Percentiles rank a stretch among this genome's conserved stretches.
phyloP scores from a whole-genome alignment of 2,888 invertebrate genomes.

The Drosophila dives region DNA sequence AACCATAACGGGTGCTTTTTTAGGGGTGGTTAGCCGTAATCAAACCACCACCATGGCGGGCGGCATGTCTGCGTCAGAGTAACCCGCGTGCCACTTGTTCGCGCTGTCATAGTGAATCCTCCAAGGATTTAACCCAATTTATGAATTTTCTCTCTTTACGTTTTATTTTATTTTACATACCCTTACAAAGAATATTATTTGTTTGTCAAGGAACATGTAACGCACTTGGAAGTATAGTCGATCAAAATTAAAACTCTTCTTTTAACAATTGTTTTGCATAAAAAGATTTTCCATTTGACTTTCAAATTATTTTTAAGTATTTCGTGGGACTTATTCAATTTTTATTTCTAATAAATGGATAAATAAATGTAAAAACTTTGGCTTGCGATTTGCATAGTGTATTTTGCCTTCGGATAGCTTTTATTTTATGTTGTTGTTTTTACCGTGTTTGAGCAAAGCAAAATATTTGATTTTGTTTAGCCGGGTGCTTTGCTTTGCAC shows the following conservation, averaged over 20 bases:
- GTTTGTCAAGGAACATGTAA: background rate
- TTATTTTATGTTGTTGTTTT: slow-evolving; percentile 10
- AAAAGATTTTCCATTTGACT: background rate
- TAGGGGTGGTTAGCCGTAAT: slow-evolving; percentile 47
- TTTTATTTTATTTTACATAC: slow-evolving; percentile 20
- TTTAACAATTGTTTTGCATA: background rate
- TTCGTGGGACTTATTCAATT: background rate
- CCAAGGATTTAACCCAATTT: slow-evolving; percentile 83
- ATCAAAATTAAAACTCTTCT: background rate
- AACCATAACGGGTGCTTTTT: slow-evolving; percentile 32
- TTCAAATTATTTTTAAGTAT: background rate
- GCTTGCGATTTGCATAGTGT: background rate
- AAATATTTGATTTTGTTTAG: slow-evolving; percentile 78
- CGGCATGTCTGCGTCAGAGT: slow-evolving; percentile 61
- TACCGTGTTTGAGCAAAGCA: slow-evolving; percentile 50
- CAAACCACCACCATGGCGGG: slow-evolving; percentile 54
- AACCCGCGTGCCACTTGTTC: slow-evolving; percentile 73
- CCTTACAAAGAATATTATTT: background rate
- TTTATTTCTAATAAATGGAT: background rate
- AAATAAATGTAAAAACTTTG: background rate
- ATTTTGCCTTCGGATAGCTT: background rate
- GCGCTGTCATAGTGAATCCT: slow-evolving; percentile 81
- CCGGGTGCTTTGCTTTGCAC: slow-evolving; percentile 64
- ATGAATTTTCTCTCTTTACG: slow-evolving; percentile 60
- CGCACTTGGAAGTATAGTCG: background rate